Evolutionary conservation across 1,140 invertebrate species (phyloP).

Genomic region (Hermatobates lingyangjiaoensis): DNA sequence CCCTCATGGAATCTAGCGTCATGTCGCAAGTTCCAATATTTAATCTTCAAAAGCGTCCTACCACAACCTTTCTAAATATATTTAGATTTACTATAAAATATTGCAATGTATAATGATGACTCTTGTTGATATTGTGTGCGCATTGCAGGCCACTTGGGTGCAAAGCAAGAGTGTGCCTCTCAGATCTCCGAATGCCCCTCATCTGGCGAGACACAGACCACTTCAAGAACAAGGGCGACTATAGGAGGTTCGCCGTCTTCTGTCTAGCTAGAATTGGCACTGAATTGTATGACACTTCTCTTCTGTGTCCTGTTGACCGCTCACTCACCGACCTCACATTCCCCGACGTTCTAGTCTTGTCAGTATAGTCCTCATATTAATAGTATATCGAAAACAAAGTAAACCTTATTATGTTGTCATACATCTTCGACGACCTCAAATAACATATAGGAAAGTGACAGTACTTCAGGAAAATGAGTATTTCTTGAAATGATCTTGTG

Average conservation of each 20-base stretch:
- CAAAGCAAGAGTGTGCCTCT: conserved; percentile 29
- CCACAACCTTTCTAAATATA: too few relatives aligned
- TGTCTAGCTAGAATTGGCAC: conserved; percentile 44
- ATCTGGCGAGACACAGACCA: conserved; percentile 56
- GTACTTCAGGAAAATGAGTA: too few relatives aligned
- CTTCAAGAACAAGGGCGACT: conserved; percentile 53
- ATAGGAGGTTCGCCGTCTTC: conserved; percentile 49
- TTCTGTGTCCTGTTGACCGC: conserved; percentile 45
- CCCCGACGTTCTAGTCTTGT: conserved; percentile 48
- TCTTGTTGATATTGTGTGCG: background rate
- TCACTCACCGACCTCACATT: conserved; percentile 50
- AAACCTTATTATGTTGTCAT: too few relatives aligned
- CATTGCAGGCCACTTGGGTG: conserved; percentile 13
- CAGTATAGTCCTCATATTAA: conserved; percentile 29
- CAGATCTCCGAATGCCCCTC: conserved; percentile 45
- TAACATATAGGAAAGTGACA: too few relatives aligned
- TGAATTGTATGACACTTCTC: conserved; percentile 45
- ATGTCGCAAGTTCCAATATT: too few relatives aligned
- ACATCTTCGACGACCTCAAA: too few relatives aligned
- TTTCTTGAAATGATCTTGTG: too few relatives aligned
- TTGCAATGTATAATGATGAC: too few relatives aligned
- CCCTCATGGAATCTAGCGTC: too few relatives aligned
- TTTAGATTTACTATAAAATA: too few relatives aligned
- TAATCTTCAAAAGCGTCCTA: too few relatives aligned
- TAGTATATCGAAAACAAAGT: too few relatives aligned